Evolutionary conservation across 2,888 invertebrate genomes (phyloP), one percentile per base, ranked within the genome.

Genomic region (Drosophila pegasa): DNA sequence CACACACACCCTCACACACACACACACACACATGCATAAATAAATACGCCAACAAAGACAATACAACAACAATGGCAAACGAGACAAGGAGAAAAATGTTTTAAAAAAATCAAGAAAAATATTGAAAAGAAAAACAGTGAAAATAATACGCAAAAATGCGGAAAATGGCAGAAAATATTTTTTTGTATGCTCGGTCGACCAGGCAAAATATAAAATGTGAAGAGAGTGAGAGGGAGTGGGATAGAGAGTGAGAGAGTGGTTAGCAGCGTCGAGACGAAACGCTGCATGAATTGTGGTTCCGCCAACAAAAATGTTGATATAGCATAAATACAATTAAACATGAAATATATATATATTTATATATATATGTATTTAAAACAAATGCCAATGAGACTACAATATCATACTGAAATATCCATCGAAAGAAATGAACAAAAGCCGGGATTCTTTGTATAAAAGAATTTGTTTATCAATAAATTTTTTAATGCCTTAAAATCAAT

Each of bases 61-160:
- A 50, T 48, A 61, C 57, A 74, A 64, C 61, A 74, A 65, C 63
- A 67, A 63, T 45, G 75, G 63, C 48, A 75, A 78, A 29, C 37
- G 47, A 14, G 31, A 41, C 29, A 40, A 55, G 9, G 38, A 25
- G 66, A 64, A 80, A 70, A 77, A 62, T 79, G 77, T 72, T 71
- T 66, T 61, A 67, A 78, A 68, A 72, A 41, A 41, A 40, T 6
- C 8, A 18, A 14, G 29, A 14, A 31, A 48, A 48, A 48, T 48
- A 48, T 45, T 27, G 22, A 38, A 38, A 40, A 29, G 12, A 25
- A 33, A 85, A 59, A 75, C 75, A 86, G 58, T 80, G 77, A 72
- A 88, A 87, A 84, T 83, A 72, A 88, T 83, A 87, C 87, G 84
- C 84, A 88, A 48, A 83, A 62, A 65, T 67, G 79, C 57, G 70